Base-by-base conservation (phyloP, 2,113 vertebrate genomes). In the Holacanthus passer region DNA sequence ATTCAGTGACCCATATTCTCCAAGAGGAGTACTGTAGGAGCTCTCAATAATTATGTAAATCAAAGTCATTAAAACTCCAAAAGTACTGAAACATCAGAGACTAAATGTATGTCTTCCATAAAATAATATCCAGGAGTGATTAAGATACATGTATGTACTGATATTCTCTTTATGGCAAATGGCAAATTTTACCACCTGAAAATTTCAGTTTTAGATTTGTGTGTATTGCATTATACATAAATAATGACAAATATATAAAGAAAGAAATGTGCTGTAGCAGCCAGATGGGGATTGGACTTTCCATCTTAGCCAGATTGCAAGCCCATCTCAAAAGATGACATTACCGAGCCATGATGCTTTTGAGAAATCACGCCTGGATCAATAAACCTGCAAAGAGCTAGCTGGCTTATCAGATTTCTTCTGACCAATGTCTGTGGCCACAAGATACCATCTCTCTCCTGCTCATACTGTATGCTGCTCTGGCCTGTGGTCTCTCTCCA, bases 391-490 rank as follows among this genome's bases (percentile, higher is more conserved):
- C 56, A 45, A 78, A 59, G 66, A 88, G 71, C 85, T 37, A 50
- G 50, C 78, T 31, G 52, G 24, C 66, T 90, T 81, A 93, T 94
- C 82, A 78, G 86, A 88, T 94, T 92, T 91, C 91, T 75, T 52
- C 82, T 80, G 87, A 74, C 65, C 83, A 77, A n/a, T 58, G 62
- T 82, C 78, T 64, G 55, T 45, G 60, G 81, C 83, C 45, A 78
- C 79, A 83, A 70, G 45, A 73, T 70, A 56, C 50, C 52, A 58
- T 76, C 77, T 75, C 77, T 60, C 58, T 2, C 31, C 32, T 59
- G 58, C 76, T 83, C 48, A 1, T 65, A 19, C 53, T 52, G n/a
- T 55, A 17, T 1, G 1, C 52, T 2, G 45, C 68, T 63, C 63
- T 27, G 62, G 58, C 47, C 56, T 81, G 82, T 64, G 85, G 78